Percentiles rank a stretch among this genome's conserved stretches.
Evolutionary conservation across 2,888 invertebrate species (phyloP).

Genomic region (Pseudanteris insignis): DNA sequence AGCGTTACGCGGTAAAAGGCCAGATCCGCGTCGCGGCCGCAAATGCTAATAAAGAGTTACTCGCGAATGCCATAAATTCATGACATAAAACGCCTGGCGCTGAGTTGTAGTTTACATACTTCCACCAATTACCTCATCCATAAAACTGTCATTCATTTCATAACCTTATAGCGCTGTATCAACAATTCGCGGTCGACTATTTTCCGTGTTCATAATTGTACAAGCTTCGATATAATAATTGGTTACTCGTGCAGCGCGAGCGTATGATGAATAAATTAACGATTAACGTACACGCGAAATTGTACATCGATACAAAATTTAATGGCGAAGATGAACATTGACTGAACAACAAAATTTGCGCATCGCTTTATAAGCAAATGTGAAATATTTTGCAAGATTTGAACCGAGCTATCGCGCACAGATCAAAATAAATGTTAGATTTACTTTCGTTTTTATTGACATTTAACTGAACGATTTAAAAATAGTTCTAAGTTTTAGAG

Average conservation of each 20-base stretch:
- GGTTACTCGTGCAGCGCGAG: not conserved
- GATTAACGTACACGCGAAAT: no score
- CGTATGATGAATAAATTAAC: not conserved
- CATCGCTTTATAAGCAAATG: no score
- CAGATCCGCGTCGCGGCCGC: slow-evolving; percentile 35
- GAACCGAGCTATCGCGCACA: no score
- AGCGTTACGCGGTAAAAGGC: slow-evolving; percentile 21
- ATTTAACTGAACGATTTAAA: no score
- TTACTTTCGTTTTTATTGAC: no score
- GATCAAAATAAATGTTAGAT: no score
- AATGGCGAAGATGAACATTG: no score
- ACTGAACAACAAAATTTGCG: no score
- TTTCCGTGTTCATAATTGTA: not conserved
- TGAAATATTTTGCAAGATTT: no score
- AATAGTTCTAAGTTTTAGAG: no score
- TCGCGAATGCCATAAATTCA: slow-evolving; percentile 34
- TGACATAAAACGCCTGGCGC: slow-evolving; percentile 21
- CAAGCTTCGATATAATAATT: no score
- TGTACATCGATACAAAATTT: no score
- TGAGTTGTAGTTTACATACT: slow-evolving; percentile 21
- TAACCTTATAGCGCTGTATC: slow-evolving; percentile 10
- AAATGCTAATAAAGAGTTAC: slow-evolving; percentile 38
- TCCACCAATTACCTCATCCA: slow-evolving; percentile 30
- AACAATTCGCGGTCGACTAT: slow-evolving; percentile 1
- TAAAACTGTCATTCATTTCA: slow-evolving; percentile 26